Evolutionary conservation across 2,888 invertebrate genomes (phyloP), one percentile per base, ranked within the genome.

Genomic region (Lasius platythorax): DNA sequence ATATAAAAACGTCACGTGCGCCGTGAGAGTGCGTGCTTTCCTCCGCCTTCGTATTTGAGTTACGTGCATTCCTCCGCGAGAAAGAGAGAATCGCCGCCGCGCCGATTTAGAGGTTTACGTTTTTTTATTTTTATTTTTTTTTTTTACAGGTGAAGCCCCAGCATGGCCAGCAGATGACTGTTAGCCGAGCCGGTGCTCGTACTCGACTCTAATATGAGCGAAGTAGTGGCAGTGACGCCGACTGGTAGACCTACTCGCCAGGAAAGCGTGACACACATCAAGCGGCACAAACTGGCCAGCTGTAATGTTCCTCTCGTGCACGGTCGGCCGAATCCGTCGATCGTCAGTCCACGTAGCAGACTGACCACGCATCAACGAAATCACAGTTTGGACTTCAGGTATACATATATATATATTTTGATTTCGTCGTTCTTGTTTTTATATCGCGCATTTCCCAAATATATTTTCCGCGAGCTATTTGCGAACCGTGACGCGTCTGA

Each of bases 351-450:
- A 87, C 96, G 96, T 92, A 95, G 95, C 86, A 95, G 96, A 93
- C 95, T 96, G 91, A 96, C 96, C 92, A 96, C 96, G 91, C 98
- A 98, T 95, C 98, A 98, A 95, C 97, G 98, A 95, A 98, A 98
- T 95, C 97, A 98, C 93, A 98, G 98, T 94, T 96, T 98, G 95
- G 98, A 98, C 95, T 98, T 98, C 95, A 97, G 98, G 98, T 98
- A 95, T 18, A 50, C 0, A n/a, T 8, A 23, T 23, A 23, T 23
- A 23, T 23, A 23, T 23, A 30, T 18, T n/a, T 53, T n/a, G n/a
- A 11, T 33, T 46, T 18, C 46, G 46, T 28, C 4, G 11, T 12
- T 40, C 28, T 6, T 28, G 30, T 23, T 72, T 18, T 72, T 18
- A 30, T 58, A 23, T 18, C 37, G 23, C 28, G 50, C 43, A 11